Percentiles rank a stretch among this genome's conserved stretches.
These are phyloP conservation scores for Ennomos fuscantarius DNA, from an alignment of 2,888 invertebrate genomes.

Conservation along the genomic window DNA sequence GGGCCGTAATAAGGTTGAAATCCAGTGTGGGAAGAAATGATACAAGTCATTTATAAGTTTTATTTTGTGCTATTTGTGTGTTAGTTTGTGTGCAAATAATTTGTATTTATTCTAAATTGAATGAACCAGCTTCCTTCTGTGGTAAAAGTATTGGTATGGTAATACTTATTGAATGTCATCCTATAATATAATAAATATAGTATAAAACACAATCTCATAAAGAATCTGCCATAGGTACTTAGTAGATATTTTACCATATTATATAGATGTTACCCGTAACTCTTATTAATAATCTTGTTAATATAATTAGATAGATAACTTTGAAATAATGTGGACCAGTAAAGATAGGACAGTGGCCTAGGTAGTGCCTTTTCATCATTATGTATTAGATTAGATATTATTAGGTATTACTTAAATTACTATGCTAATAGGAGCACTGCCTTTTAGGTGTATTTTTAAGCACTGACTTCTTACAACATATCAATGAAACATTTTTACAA, in stretches of 20 bases:
- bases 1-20: constrained; percentile 24
- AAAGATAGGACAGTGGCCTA: constrained; percentile 76
- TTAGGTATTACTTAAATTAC: constrained; percentile 18
- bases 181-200: too few species aligned
- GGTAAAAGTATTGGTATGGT: too few species aligned
- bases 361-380: constrained; percentile 77
- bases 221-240: too few species aligned
- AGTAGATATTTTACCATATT: background rate
- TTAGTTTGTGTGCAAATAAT: too few species aligned
- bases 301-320: constrained; percentile 33
- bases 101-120: too few species aligned
- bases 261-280: constrained; percentile 12
- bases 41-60: background rate
- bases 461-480: constrained; percentile 45
- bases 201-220: too few species aligned
- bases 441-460: constrained; percentile 46
- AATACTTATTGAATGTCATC: too few species aligned
- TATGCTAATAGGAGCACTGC: constrained; percentile 58
- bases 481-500: constrained; percentile 33
- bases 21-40: constrained; percentile 1
- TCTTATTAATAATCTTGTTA: constrained; percentile 1
- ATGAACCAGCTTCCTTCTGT: too few species aligned
- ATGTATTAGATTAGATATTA: constrained; percentile 50
- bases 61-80: too few species aligned
- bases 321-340: constrained; percentile 72